Base-by-base conservation (phyloP, 2,888 invertebrate genomes). In the Shargacucullia verbasci region DNA sequence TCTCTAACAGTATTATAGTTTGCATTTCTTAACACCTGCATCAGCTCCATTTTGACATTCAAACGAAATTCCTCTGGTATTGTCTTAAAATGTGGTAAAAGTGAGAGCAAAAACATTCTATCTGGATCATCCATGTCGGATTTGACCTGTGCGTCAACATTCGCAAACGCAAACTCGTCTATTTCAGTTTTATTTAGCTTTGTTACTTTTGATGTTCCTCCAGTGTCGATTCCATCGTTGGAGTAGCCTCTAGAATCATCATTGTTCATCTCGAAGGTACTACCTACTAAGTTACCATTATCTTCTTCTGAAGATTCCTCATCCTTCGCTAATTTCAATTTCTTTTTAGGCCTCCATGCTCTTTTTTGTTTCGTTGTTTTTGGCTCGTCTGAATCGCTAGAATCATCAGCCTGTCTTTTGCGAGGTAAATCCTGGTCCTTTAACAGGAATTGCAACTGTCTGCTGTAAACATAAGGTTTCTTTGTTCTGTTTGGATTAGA, bases 1-100 rank as follows among this genome's bases (percentile, higher is more conserved):
- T 84, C 80, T n/a, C 79, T 78, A 29, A 66, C 64, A 5, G 80
- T 70, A 62, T 75, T 82, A 46, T 82, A 86, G 59, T 86, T 87
- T 0, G 91, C 91, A 58, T 90, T 91, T 52, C 87, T 81, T 35
- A 94, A 70, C 14, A 94, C 92, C 65, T 91, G 88, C 92, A 94
- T 89, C 47, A 94, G 65, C 56, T 93, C 91, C 86, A 94, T 87
- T 80, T 94, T 93, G 8, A 86, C 89, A 37, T 89, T 90, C 4
- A 94, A 70, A 1, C 89, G 80, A 45, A 79, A 80, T 43, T 88
- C 85, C 34, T 93, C 92, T 0, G 93, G 93, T 57, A 94, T 83
- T 0, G 88, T 78, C 66, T 89, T 92, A 29, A 94, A 73, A 77
- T 93, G 92, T 2, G 92, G 92, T 14, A 92, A 69, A 0, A 94